Evolutionary conservation across 2,888 invertebrate genomes (phyloP), one percentile per base, ranked within the genome.

Genomic region (Oscheius sp.): DNA sequence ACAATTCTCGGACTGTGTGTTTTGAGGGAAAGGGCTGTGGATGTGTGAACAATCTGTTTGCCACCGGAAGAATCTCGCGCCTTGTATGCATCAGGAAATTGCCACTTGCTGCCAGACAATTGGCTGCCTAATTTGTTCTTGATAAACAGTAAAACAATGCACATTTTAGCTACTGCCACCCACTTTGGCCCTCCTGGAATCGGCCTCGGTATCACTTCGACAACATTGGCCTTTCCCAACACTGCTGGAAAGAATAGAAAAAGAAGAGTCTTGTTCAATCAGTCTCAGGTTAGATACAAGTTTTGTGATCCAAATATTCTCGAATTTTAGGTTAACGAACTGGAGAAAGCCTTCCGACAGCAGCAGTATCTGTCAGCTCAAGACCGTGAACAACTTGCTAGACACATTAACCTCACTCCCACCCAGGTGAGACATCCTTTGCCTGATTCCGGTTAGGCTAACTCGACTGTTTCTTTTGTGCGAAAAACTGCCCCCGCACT

Each of bases 331-430:
- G 85, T 86, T 7, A 68, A 65, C 53, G 79, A 81, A 73, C 89
- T 96, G 81, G 96, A 96, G 89, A 93, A 94, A 21, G 92, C 95
- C 10, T 96, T 96, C 90, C 93, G 93, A 81, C 93, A 93, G 74
- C 95, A 95, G 87, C 93, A 94, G 79, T 96, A 96, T 91, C 92
- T 96, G 9, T 95, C 94, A 2, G 95, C 96, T 0, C 94, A 94
- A 0, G 96, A 96, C 89, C 91, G 96, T 9, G 96, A 96, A 89
- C 93, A 94, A 80, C 92, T 96, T 82, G 95, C 96, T 0, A 93
- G 93, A 83, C 92, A 92, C 9, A 90, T 96, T 42, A 94, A 94
- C 88, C 91, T 96, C 5, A 94, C 95, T 11, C 94, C 95, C 0
- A 96, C 95, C 0, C 96, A 96, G 82, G 86, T 86, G 48, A 50